phyloP scores from a whole-genome alignment of 2,113 vertebrate species.

The Laticauda laticaudata region DNA sequence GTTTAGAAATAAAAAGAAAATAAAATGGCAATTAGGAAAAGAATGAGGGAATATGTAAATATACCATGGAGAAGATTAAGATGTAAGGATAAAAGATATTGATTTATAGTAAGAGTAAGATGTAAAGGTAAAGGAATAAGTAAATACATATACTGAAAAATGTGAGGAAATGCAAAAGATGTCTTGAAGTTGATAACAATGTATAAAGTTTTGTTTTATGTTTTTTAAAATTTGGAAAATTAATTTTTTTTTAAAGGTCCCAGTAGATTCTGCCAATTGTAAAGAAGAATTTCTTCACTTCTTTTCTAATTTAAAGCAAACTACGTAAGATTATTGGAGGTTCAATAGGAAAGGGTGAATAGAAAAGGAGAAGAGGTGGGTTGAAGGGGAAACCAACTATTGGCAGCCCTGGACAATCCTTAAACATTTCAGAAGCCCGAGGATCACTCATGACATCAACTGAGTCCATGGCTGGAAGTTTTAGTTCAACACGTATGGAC shows the following conservation, averaged over 20 bases:
- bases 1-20: no score
- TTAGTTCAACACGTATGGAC: background rate
- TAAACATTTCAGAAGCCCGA: background rate
- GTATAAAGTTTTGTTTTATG: no score
- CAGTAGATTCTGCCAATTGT: background rate
- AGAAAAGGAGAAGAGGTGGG: background rate
- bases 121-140: no score
- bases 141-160: no score
- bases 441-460: background rate
- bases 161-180: no score
- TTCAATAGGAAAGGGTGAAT: background rate
- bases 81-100: no score
- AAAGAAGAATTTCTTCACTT: background rate
- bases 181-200: no score
- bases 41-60: no score
- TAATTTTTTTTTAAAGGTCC: background rate
- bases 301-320: background rate
- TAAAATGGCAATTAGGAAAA: no score
- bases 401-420: background rate
- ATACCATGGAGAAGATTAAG: no score
- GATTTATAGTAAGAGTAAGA: no score
- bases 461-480: background rate
- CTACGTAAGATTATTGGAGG: background rate
- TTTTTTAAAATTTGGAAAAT: no score
- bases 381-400: background rate